phyloP scores from a whole-genome alignment of 2,888 invertebrate genomes.

The Stegophylla sp. region DNA sequence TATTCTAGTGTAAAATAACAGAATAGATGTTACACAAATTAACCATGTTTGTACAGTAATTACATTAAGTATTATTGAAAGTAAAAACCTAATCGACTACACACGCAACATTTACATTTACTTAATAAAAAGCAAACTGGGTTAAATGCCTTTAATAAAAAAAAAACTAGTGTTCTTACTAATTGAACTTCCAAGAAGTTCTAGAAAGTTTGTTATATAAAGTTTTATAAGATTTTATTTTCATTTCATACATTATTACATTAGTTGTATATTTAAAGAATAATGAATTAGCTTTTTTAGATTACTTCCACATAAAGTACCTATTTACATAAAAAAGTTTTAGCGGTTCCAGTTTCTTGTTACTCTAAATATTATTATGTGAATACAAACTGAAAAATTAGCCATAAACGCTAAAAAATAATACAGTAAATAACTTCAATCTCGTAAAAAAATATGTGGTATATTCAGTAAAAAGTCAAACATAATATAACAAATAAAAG shows the following conservation, averaged over 20 bases:
- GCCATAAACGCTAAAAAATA: too few species aligned
- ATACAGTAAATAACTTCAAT: too few species aligned
- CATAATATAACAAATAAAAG: too few species aligned
- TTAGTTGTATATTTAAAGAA: background rate
- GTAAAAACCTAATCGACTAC: background rate
- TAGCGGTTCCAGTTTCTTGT: too few species aligned
- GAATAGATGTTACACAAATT: slow-evolving; percentile 2
- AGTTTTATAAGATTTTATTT: background rate
- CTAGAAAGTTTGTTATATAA: background rate
- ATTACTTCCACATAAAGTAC: too few species aligned
- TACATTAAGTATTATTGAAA: background rate
- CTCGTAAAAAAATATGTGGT: too few species aligned
- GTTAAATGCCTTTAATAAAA: slow-evolving; percentile 28
- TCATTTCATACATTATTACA: too few species aligned
- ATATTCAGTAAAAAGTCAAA: too few species aligned
- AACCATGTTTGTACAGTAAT: background rate
- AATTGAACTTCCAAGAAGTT: slow-evolving; percentile 9
- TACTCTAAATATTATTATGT: too few species aligned
- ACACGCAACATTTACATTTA: slow-evolving; percentile 42
- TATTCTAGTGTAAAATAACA: slow-evolving; percentile 69
- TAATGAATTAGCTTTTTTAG: background rate
- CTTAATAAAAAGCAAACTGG: slow-evolving; percentile 5
- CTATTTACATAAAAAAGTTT: too few species aligned
- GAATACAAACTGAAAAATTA: too few species aligned
- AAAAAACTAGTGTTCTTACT: background rate